Base-by-base conservation (phyloP, 2,797 vertebrate species). In the Chloroceryle inda region DNA sequence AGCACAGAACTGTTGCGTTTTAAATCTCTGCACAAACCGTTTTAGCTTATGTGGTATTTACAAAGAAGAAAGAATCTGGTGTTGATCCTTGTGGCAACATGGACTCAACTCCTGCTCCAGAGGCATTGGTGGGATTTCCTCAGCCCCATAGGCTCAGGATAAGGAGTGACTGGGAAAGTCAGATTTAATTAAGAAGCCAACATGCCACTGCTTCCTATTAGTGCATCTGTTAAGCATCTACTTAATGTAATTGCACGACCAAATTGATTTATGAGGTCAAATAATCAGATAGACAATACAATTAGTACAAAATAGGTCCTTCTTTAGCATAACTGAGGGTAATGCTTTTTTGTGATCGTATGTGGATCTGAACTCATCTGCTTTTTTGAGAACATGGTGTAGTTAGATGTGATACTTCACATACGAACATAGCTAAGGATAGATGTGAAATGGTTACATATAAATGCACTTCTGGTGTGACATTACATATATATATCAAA, bases 1-100 rank as follows among this genome's bases (percentile, higher is more conserved):
- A 14, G 44, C 27, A 74, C 13, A 31, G 33, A 80, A 61, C 42
- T 2, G 5, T 58, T 0, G 0, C 0, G 0, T 76, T 87, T 90
- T 69, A 85, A 89, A 74, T 45, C 13, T 55, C 56, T 67, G 44
- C 19, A 24, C 18, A 67, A 64, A 64, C 23, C 77, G 4, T 10
- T 49, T 83, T 68, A 66, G 47, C 20, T 88, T 47, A 22, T 24
- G 21, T 53, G 35, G 15, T 68, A 4, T 77, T 89, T 66, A 47
- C 37, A 31, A 55, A 81, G 38, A 42, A 44, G 45, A 86, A 53
- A 64, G 40, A 17, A 73, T 80, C 37, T 64, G 15, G 7, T 76
- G 8, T 78, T 79, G 23, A n/a, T 72, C 17, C 27, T 42, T 66
- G 19, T 35, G 66, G 38, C 55, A 35, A 6, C 13, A 13, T 10